Evolutionary conservation across 1,140 invertebrate species (phyloP), one percentile per base, ranked within the genome.

Genomic region (Aphelenchoides besseyi): DNA sequence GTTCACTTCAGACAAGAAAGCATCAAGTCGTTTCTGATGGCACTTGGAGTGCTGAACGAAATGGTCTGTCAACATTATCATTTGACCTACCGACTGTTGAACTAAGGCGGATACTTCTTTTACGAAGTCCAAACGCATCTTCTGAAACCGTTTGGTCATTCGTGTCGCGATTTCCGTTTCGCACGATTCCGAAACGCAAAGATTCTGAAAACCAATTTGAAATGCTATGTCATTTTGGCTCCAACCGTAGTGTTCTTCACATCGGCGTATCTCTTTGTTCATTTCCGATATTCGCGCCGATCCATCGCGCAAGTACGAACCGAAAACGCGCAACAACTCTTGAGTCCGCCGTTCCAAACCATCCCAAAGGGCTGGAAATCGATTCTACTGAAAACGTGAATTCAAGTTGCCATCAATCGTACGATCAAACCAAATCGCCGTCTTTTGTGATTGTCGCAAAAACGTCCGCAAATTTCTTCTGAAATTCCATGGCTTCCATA

Each of bases 111-210:
- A 28, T 5, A 59, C 18, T 28, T 23, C 55, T 23, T 59, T 59
- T 8, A 59, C 12, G 23, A 59, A 5, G 23, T 59, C 55, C 5
- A 59, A 23, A 8, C 55, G 55, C 55, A 59, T 59, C 18, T 59
- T 59, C 55, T 59, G 55, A 33, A 8, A 59, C 26, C 55, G 5
- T 28, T 33, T 28, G 18, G 55, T 59, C 55, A 59, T 59, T 59
- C 18, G 5, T 28, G 5, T 23, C 12, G 55, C 55, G 18, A 59
- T 59, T 23, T 59, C 5, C 55, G 5, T 5, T 8, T 5, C 55
- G 55, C 18, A 59, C 55, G 55, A 59, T 59, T 8, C 55, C 55
- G 18, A 59, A 59, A 41, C 55, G 55, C 55, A 59, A 33, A 5
- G 55, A 59, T 59, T 59, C 55, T 48, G 41, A 48, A 48, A 48